Evolutionary conservation across 2,888 invertebrate genomes (phyloP).

Genomic region (Omphaloscelis lunosa): DNA sequence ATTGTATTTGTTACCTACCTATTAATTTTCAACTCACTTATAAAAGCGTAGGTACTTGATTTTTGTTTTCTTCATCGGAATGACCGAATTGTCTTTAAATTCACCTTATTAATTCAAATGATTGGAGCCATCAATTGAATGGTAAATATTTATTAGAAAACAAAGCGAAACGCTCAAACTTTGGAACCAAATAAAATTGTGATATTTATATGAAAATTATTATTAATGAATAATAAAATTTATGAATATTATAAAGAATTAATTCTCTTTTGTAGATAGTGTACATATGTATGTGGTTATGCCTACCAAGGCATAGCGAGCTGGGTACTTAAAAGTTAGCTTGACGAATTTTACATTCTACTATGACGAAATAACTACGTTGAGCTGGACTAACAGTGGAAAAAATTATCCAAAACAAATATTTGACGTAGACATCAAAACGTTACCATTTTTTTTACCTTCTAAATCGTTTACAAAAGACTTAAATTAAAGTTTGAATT

Average conservation of each 20-base stretch:
- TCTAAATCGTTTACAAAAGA: not conserved
- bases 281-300: not conserved
- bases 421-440: not conserved
- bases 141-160: slow-evolving; percentile 8
- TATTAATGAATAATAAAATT: too few species aligned
- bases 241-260: not conserved
- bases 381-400: not conserved
- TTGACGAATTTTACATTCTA: slow-evolving; percentile 8
- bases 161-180: slow-evolving; percentile 8
- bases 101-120: slow-evolving; percentile 26
- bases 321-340: slow-evolving; percentile 17
- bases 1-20: not conserved
- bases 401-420: not conserved
- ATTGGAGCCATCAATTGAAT: not conserved
- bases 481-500: not conserved
- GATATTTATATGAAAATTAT: not conserved
- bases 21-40: not conserved
- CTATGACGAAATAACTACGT: not conserved
- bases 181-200: not conserved
- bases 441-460: not conserved
- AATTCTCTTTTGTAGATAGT: not conserved
- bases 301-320: not conserved
- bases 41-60: slow-evolving; percentile 3
- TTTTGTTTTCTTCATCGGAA: slow-evolving; percentile 4
- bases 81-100: slow-evolving; percentile 16